Evolutionary conservation across 2,888 invertebrate species (phyloP).

Genomic region (Quadroppia sp.): DNA sequence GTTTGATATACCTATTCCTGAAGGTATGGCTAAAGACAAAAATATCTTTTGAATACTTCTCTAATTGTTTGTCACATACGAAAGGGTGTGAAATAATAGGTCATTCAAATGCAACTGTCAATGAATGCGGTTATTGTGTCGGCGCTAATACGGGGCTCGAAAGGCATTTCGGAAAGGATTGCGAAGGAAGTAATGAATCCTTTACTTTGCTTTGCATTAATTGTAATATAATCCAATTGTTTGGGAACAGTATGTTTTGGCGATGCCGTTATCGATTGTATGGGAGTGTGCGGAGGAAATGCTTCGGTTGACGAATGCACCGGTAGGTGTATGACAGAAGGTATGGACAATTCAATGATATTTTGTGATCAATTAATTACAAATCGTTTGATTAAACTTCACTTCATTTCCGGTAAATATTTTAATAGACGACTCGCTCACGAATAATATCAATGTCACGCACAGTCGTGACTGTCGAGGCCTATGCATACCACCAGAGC

Average conservation of each 20-base stretch:
- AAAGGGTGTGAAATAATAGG: conserved; percentile 48
- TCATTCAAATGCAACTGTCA: conserved; percentile 46
- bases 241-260: conserved; percentile 44
- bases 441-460: not conserved
- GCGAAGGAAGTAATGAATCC: conserved; percentile 42
- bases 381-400: not conserved
- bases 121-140: conserved; percentile 49
- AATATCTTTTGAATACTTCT: not conserved
- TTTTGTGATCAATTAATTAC: conserved; percentile 12
- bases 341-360: conserved; percentile 26
- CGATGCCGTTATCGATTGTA: conserved; percentile 46
- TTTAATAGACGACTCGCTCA: not conserved
- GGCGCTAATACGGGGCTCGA: conserved; percentile 47
- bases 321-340: conserved; percentile 45
- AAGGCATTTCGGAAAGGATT: conserved; percentile 47
- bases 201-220: conserved; percentile 1
- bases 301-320: conserved; percentile 49
- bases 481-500: conserved; percentile 43
- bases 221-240: not conserved
- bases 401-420: not conserved
- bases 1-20: not conserved
- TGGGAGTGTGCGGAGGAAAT: conserved; percentile 47
- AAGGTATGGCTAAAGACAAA: not conserved
- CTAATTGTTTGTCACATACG: not conserved
- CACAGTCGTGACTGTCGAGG: conserved; percentile 46